phyloP scores from a whole-genome alignment of 2,797 vertebrate species.

The Poeciliopsis turneri region DNA sequence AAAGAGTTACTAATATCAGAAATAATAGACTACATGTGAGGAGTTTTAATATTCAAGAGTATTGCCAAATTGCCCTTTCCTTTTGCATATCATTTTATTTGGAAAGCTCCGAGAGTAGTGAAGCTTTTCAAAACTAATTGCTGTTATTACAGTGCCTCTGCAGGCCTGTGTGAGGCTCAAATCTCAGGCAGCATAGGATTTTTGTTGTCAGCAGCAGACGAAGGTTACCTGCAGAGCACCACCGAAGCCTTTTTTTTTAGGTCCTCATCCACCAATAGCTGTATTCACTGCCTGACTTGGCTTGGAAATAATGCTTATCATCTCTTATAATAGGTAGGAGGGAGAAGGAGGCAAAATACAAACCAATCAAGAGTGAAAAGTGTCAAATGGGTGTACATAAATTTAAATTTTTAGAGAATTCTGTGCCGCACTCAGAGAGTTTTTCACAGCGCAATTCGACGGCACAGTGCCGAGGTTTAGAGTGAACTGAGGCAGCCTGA shows the following conservation, averaged over 20 bases:
- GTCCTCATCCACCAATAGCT: slow-evolving; percentile 52
- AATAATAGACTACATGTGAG: slow-evolving; percentile 28
- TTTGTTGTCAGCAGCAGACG: slow-evolving; percentile 41
- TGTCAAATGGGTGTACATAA: slow-evolving; percentile 72
- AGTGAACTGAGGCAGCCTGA: slow-evolving; percentile 46
- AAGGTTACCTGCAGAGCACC: slow-evolving; percentile 49
- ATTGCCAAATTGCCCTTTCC: slow-evolving; percentile 36
- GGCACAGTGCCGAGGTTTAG: slow-evolving; percentile 52
- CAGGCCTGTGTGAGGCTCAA: slow-evolving; percentile 46
- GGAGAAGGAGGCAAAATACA: slow-evolving; percentile 61
- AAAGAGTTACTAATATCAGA: slow-evolving; percentile 23
- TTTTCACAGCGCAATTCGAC: slow-evolving; percentile 17
- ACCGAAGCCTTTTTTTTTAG: slow-evolving; percentile 51
- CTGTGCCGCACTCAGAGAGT: slow-evolving; percentile 33
- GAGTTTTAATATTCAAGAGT: slow-evolving; percentile 23
- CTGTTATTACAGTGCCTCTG: slow-evolving; percentile 44
- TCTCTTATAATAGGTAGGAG: slow-evolving; percentile 64
- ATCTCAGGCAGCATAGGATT: slow-evolving; percentile 44
- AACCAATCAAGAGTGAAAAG: slow-evolving; percentile 66
- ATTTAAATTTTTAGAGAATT: slow-evolving; percentile 65
- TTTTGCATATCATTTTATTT: slow-evolving; percentile 46
- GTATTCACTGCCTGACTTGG: slow-evolving; percentile 47
- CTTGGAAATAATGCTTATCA: slow-evolving; percentile 70
- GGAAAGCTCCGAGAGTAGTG: slow-evolving; percentile 45
- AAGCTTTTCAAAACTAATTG: slow-evolving; percentile 49